These are phyloP conservation scores for Syrmaticus mikado DNA, from an alignment of 2,113 vertebrate genomes.

Conservation along the genomic window DNA sequence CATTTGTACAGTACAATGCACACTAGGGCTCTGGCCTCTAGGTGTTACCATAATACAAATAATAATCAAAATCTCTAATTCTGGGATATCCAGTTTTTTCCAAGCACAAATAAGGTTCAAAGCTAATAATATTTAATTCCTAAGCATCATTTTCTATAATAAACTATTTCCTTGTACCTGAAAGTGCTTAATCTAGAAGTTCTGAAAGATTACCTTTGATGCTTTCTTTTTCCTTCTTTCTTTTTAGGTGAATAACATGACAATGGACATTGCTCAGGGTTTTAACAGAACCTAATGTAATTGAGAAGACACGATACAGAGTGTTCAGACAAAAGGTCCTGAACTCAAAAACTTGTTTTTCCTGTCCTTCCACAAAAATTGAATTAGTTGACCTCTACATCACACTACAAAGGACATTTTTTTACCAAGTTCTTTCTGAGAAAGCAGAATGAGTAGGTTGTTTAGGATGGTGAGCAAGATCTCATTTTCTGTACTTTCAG, in stretches of 20 bases:
- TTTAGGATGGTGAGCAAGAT: neutral
- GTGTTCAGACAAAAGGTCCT: conserved; percentile 25
- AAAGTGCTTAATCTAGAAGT: neutral
- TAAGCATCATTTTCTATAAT: neutral
- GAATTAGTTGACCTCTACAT: conserved; percentile 32
- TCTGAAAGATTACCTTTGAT: neutral
- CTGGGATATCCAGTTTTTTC: neutral
- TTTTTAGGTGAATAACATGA: neutral
- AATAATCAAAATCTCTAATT: conserved; percentile 25
- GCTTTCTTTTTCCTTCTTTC: neutral
- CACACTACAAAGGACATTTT: neutral
- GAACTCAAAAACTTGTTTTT: conserved; percentile 32
- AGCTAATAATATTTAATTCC: neutral
- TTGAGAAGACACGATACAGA: neutral
- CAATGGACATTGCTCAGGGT: neutral
- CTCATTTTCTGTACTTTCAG: neutral
- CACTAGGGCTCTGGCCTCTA: conserved; percentile 26
- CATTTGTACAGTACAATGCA: neutral
- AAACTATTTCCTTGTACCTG: neutral
- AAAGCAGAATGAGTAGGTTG: neutral
- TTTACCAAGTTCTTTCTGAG: neutral
- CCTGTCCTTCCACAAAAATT: neutral
- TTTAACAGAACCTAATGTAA: conserved; percentile 28
- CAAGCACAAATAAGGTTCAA: neutral
- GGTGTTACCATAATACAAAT: conserved; percentile 64